phyloP scores from a whole-genome alignment of 1,140 invertebrate genomes.

The Drosophila rhopaloa region DNA sequence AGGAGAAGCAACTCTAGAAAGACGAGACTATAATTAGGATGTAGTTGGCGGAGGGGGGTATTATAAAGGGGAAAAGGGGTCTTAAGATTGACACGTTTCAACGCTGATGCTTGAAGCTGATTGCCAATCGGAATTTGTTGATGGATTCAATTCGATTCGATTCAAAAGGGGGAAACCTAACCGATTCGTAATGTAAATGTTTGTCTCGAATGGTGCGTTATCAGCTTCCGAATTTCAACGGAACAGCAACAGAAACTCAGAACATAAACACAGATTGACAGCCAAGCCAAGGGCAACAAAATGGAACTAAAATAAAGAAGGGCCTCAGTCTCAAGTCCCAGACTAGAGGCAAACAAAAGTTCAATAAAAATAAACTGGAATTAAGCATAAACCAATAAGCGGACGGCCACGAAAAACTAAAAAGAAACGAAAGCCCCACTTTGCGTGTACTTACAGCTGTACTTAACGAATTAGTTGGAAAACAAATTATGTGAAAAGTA shows the following conservation, averaged over 20 bases:
- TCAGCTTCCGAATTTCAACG: slow-evolving; percentile 37
- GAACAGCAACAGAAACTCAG: slow-evolving; percentile 7
- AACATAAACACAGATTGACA: slow-evolving; percentile 38
- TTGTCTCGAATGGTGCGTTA: slow-evolving; percentile 31
- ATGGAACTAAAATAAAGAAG: slow-evolving; percentile 22
- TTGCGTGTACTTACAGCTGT: slow-evolving; percentile 6
- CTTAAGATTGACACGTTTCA: slow-evolving; percentile 53
- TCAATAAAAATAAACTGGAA: slow-evolving; percentile 80
- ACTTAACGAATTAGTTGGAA: not conserved
- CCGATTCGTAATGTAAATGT: slow-evolving; percentile 35
- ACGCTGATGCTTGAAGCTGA: slow-evolving; percentile 57
- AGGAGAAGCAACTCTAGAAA: slow-evolving; percentile 2
- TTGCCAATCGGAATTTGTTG: slow-evolving; percentile 63
- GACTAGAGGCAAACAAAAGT: slow-evolving; percentile 31
- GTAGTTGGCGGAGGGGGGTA: not conserved
- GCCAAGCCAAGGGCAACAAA: slow-evolving; percentile 32
- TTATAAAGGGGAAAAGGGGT: not conserved
- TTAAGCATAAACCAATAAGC: slow-evolving; percentile 79
- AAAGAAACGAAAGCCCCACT: slow-evolving; percentile 40
- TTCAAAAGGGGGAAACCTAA: slow-evolving; percentile 5
- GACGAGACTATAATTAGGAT: slow-evolving; percentile 36
- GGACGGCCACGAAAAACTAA: slow-evolving; percentile 35
- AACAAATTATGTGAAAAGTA: not conserved
- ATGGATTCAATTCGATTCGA: slow-evolving; percentile 41
- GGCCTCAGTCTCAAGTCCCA: slow-evolving; percentile 28